Conservation (phyloP, 2,113 vertebrate genomes). For the Zosterops hypoxanthus region DNA sequence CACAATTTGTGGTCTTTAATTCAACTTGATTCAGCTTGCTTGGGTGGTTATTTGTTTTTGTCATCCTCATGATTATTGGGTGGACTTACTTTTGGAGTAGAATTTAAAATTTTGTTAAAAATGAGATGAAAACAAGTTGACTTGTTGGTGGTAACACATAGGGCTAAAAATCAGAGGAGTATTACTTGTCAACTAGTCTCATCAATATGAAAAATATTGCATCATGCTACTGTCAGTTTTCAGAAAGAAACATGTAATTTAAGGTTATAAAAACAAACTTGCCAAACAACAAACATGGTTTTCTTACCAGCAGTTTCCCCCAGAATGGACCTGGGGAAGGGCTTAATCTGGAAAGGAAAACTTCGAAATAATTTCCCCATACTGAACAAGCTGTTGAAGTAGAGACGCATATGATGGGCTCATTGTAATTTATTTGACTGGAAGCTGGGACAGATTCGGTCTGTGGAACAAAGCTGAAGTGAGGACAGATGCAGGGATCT, state of each 20-base stretch:
- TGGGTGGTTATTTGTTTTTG: neutral
- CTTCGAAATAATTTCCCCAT: neutral
- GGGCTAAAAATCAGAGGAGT: neutral
- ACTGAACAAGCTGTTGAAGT: neutral
- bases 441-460: neutral
- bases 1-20: neutral
- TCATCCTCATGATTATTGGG: neutral
- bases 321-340: neutral
- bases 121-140: neutral
- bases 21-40: neutral
- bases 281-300: neutral
- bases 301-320: neutral
- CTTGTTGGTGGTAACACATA: neutral
- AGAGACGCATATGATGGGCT: fast-evolving
- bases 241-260: neutral
- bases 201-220: neutral
- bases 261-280: neutral
- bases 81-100: neutral
- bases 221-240: neutral
- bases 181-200: neutral
- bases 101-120: neutral
- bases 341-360: neutral
- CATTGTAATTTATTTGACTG: fast-evolving
- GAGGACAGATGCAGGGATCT: neutral
- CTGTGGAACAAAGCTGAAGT: neutral